Evolutionary conservation across 2,888 invertebrate genomes (phyloP), one percentile per base, ranked within the genome.

Genomic region (Raillietiella orientalis): DNA sequence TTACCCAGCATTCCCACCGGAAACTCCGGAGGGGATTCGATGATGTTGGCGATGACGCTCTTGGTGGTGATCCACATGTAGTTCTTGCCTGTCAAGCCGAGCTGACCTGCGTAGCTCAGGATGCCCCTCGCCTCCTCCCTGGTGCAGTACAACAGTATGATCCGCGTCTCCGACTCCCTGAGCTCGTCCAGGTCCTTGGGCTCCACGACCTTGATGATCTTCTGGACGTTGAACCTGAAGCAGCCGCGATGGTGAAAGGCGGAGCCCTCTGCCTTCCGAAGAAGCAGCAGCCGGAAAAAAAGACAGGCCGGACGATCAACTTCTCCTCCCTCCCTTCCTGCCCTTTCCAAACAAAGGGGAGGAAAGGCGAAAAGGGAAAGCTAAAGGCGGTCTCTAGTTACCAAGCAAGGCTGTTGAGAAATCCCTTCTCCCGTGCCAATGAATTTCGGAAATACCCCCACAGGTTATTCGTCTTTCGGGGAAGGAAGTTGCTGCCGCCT

Each of bases 41-140:
- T 32, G 14, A 32, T 35, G 31, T 39, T 37, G n/a, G 45, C 44
- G 30, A 82, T 70, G 34, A 79, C 79, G 42, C 74, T 75, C 46
- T 87, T 84, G 25, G 82, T 82, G 12, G 79, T 84, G 30, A 87
- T 77, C 87, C 87, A 87, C 6, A 87, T 74, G 47, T 82, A 84
- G 46, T 79, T 79, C 47, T 79, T 77, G 5, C 71, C 71, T 4
- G 70, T 72, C 32, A 77, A 60, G 35, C 69, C 66, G 8, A 46
- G 36, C 37, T 65, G 62, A 29, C 60, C 55, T 3, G 75, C 75
- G 16, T 62, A 62, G 16, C 58, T 55, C 37, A 84, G 52, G 35
- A 82, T 79, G 39, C 62, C 61, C 31, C 64, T 65, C 13, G 77
- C 79, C 47, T 82, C 79, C 41, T 72, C 69, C 29, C 66, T 58